Percentiles rank a stretch among this genome's conserved stretches.
phyloP scores from a whole-genome alignment of 2,797 vertebrate species.

The Pygocentrus nattereri region DNA sequence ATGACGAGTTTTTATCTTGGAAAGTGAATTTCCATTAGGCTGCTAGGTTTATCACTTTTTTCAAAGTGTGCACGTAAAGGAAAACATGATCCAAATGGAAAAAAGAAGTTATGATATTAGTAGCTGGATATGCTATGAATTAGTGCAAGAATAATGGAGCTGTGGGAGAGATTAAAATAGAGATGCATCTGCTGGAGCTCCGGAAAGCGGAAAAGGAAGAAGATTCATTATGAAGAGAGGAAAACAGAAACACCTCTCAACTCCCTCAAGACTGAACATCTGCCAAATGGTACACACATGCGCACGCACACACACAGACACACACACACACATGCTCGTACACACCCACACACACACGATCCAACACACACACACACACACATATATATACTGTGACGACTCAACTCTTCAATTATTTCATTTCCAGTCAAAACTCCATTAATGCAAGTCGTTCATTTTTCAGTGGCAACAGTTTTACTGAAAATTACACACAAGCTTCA shows the following conservation, averaged over 20 bases:
- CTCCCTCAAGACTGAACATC: constrained; percentile 24
- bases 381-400: no score
- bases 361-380: no score
- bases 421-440: no score
- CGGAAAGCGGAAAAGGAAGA: constrained; percentile 32
- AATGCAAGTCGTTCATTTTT: no score
- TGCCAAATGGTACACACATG: not conserved
- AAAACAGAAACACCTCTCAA: constrained; percentile 31
- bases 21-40: constrained; percentile 16
- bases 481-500: no score
- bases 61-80: not conserved
- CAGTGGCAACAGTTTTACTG: no score
- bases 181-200: constrained; percentile 22
- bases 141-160: constrained; percentile 13
- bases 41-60: not conserved
- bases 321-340: constrained; percentile 8
- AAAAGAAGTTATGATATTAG: constrained; percentile 7
- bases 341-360: not conserved
- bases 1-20: not conserved
- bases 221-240: constrained; percentile 20
- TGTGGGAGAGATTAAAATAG: constrained; percentile 22
- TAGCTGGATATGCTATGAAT: constrained; percentile 25
- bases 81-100: constrained; percentile 8
- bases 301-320: constrained; percentile 27
- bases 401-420: no score